A percentile compares a stretch with the other conserved stretches of the same genome.
Conservation (phyloP, 2,113 vertebrate species). For the Albula goreensis region DNA sequence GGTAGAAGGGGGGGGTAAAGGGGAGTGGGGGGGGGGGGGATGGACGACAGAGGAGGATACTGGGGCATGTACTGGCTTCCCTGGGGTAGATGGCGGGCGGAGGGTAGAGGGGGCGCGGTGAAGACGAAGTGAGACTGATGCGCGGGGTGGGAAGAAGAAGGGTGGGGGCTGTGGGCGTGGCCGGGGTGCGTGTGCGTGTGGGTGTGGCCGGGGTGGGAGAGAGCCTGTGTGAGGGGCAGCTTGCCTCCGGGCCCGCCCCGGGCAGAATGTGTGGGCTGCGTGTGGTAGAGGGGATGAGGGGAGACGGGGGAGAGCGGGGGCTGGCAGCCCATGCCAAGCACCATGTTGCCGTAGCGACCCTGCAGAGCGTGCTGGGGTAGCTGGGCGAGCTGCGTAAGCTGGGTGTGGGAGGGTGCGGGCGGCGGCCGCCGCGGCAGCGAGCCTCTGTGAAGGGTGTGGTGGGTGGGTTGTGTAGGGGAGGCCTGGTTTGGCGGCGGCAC, state of each 20-base stretch:
- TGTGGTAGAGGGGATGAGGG: constrained; percentile 70
- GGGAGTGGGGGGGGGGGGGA: constrained; percentile 71
- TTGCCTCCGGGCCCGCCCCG: constrained; percentile 56
- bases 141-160: constrained; percentile 41
- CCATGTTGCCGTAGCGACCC: constrained; percentile 55
- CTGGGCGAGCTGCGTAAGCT: constrained; percentile 25
- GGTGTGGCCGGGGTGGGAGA: constrained; percentile 69
- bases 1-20: constrained; percentile 66
- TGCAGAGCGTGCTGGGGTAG: constrained; percentile 47
- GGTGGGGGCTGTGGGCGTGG: constrained; percentile 43
- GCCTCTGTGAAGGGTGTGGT: constrained; percentile 70
- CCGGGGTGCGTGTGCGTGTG: constrained; percentile 61
- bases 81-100: constrained; percentile 52
- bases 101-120: constrained; percentile 49
- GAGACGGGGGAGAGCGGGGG: constrained; percentile 59
- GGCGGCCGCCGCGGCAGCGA: constrained; percentile 68
- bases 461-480: constrained; percentile 46
- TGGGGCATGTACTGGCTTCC: constrained; percentile 62
- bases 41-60: constrained; percentile 76
- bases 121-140: constrained; percentile 69
- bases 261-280: constrained; percentile 52
- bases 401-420: constrained; percentile 56
- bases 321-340: constrained; percentile 44
- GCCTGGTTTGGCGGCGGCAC: constrained; percentile 51
- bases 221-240: constrained; percentile 68